phyloP scores from a whole-genome alignment of 1,140 invertebrate species.

The Bicyclus anynana region DNA sequence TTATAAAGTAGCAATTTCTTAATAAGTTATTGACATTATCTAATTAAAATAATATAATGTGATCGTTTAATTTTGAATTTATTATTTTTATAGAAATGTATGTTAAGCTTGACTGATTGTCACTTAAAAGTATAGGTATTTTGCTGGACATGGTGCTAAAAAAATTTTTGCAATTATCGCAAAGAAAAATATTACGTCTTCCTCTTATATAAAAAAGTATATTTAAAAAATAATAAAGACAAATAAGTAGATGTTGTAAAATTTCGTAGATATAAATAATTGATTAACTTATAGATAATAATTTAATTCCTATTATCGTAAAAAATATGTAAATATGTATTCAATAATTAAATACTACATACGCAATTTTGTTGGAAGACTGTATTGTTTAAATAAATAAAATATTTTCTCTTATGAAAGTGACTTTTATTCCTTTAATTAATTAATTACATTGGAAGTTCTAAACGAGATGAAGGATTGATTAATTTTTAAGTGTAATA shows the following conservation, averaged over 20 bases:
- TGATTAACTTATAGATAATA: neutral
- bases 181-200: neutral
- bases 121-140: constrained; percentile 12
- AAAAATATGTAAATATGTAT: neutral
- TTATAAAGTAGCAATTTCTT: neutral
- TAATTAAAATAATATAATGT: neutral
- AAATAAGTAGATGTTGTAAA: neutral
- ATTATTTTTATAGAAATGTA: neutral
- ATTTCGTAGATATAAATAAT: neutral
- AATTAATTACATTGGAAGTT: too few relatives aligned
- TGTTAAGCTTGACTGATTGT: constrained; percentile 1
- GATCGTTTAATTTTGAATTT: constrained; percentile 5
- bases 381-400: too few relatives aligned
- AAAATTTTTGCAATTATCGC: constrained; percentile 2
- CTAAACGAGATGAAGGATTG: too few relatives aligned
- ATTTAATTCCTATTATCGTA: neutral
- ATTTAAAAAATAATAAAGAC: too few relatives aligned
- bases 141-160: constrained; percentile 50
- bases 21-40: too few relatives aligned
- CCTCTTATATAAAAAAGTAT: neutral
- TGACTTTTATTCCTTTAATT: too few relatives aligned
- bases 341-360: too few relatives aligned
- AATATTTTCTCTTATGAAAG: too few relatives aligned
- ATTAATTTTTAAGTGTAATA: too few relatives aligned
- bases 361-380: too few relatives aligned